Evolutionary conservation across 1,140 invertebrate genomes (phyloP), one percentile per base, ranked within the genome.

Genomic region (Pogonus chalceus): DNA sequence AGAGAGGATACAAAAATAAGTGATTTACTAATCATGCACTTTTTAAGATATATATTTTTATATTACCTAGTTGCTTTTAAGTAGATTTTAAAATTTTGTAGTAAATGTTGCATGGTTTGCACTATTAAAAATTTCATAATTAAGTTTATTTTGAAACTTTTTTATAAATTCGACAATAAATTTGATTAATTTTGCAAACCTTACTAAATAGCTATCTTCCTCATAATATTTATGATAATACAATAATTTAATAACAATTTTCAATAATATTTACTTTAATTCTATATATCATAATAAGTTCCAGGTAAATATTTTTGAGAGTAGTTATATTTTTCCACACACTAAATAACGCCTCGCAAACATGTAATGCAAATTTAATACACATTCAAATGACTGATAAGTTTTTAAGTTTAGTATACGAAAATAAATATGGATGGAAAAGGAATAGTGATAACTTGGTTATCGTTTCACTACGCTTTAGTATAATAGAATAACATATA

Each of bases 321-420:
- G 26, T 31, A 7, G 26, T 14, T 31, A 7, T 31, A 7, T 31
- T 31, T 18, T 43, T 18, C 37, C 18, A 43, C 18, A 18, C 37
- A 9, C 37, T 18, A 12, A 43, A 9, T 18, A 43, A 43, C 18
- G 37, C 37, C 37, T 43, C 37, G 37, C 37, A 43, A n/a, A 43
- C 37, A 12, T 43, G 18, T 43, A 43, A 43, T 43, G 37, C 37
- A 43, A 43, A 3, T 10, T 4, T 12, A 7, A 12, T 16, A 43
- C 18, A 18, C 18, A 43, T 16, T 43, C 7, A 43, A 43, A 9
- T 16, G 37, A 43, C 9, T 43, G 37, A 43, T 43, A 12, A 9
- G 37, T 10, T 43, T 43, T n/a, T 43, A 43, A 43, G 37, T 43
- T 43, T 7, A 12, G 37, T 43, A 43, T 43, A 43, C 37, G 37